Evolutionary conservation across 2,888 invertebrate genomes (phyloP), one percentile per base, ranked within the genome.

Genomic region (Nipponacmea schrenckii): DNA sequence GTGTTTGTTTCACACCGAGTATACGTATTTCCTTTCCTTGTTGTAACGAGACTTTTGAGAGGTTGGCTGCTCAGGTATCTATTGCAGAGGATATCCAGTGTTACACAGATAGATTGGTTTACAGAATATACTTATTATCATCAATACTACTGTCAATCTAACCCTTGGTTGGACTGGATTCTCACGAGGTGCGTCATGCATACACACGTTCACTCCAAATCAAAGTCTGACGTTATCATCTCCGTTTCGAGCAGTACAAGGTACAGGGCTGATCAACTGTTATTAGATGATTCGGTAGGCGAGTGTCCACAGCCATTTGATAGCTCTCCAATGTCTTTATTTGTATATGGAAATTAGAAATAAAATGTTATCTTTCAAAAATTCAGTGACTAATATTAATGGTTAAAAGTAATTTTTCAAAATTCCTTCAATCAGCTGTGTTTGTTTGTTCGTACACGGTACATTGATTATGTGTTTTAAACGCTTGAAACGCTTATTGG

Each of bases 211-310:
- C 24, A 24, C 56, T 12, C 4, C 20, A 56, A 56, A 56, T 24
- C 56, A 56, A 56, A 56, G 56, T 56, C 56, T 56, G 24, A 24
- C 24, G 20, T 56, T 56, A 56, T 56, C 56, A 14, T 56, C 56
- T 56, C 56, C 20, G 10, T 20, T 56, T 56, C 56, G 56, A 56
- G 8, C 24, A 24, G 56, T 56, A 56, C 56, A 56, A 56, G 56
- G 56, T 24, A 56, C 20, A 56, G 56, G 8, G 24, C 20, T 24
- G 24, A 24, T 20, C 56, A 20, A 56, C 20, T 24, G 56, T 24
- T 24, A 56, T 24, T 56, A 10, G 56, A 56, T 56, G 56, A 56
- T 56, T 12, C 12, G 56, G 20, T 24, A 15, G 56, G 56, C 20
- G 56, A 20, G 24, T 24, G 56, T 24, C 56, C 20, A 56, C 56